Evolutionary conservation across 2,797 vertebrate species (phyloP).

Genomic region (Myoxocephalus aenaeus): DNA sequence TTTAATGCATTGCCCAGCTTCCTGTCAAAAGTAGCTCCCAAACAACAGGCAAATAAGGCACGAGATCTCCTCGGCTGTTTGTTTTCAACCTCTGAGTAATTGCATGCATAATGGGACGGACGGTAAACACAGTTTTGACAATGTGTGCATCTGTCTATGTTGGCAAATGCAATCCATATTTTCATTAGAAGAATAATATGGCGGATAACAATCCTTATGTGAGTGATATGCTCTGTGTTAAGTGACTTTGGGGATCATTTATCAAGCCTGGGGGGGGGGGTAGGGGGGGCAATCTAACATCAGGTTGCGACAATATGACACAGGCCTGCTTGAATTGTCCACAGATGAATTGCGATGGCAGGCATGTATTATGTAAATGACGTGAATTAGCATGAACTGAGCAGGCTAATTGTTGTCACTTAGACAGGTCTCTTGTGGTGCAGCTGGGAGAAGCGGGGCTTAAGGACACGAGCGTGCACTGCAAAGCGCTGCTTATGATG

Average conservation of each 20-base stretch:
- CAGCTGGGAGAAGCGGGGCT: slow-evolving; percentile 58
- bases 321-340: slow-evolving; percentile 67
- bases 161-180: slow-evolving; percentile 64
- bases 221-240: slow-evolving; percentile 56
- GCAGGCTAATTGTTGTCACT: slow-evolving; percentile 82
- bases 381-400: slow-evolving; percentile 81
- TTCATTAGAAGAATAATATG: slow-evolving; percentile 45
- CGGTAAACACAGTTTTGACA: slow-evolving; percentile 69
- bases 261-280: slow-evolving; percentile 6
- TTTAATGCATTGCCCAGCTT: slow-evolving; percentile 79
- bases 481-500: slow-evolving; percentile 15
- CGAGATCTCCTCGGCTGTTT: slow-evolving; percentile 64
- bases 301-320: slow-evolving; percentile 59
- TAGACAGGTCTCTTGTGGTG: slow-evolving; percentile 70
- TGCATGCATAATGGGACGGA: slow-evolving; percentile 73
- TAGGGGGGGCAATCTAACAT: slow-evolving; percentile 37
- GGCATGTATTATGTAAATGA: slow-evolving; percentile 79
- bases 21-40: slow-evolving; percentile 76
- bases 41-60: slow-evolving; percentile 79
- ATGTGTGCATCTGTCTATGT: slow-evolving; percentile 64
- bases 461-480: slow-evolving; percentile 28
- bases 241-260: slow-evolving; percentile 60
- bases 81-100: slow-evolving; percentile 78
- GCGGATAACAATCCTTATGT: slow-evolving; percentile 26
- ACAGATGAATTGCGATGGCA: slow-evolving; percentile 67